phyloP scores from a whole-genome alignment of 1,140 invertebrate species.

The Cherax quadricarinatus region DNA sequence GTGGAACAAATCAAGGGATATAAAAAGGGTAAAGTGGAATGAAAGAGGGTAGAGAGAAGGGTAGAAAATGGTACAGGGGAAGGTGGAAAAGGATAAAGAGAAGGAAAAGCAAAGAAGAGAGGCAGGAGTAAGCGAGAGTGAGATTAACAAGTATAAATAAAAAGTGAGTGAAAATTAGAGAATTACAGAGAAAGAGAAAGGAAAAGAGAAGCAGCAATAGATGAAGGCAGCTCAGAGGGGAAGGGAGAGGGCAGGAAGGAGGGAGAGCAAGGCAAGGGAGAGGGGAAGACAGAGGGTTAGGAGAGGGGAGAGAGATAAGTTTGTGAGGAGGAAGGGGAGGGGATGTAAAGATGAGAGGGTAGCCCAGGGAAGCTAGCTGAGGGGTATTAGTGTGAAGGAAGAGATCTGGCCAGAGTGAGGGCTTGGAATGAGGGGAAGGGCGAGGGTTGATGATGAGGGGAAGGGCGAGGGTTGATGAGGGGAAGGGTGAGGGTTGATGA shows the following conservation, averaged over 20 bases:
- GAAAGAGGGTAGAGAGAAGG: neutral
- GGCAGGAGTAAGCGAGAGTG: too few relatives aligned
- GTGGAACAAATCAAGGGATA: too few relatives aligned
- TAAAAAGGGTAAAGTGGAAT: neutral
- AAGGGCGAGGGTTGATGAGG: neutral
- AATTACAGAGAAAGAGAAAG: constrained; percentile 12
- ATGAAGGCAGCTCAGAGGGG: neutral
- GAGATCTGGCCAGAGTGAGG: constrained; percentile 48
- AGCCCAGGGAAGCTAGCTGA: constrained; percentile 26
- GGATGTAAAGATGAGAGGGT: constrained; percentile 60
- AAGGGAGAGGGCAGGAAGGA: neutral
- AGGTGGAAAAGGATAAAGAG: neutral
- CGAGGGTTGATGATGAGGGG: neutral
- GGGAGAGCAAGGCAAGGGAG: constrained; percentile 4
- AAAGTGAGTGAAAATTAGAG: neutral
- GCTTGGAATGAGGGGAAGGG: constrained; percentile 36
- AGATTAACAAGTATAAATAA: too few relatives aligned
- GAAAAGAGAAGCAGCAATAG: neutral
- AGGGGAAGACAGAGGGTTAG: constrained; percentile 58
- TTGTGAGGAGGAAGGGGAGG: constrained; percentile 64
- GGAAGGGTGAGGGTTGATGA: neutral
- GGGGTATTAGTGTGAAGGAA: constrained; percentile 61
- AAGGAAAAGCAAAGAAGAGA: too few relatives aligned
- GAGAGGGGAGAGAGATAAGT: constrained; percentile 63
- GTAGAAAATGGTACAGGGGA: neutral